Conservation (phyloP, 2,797 vertebrate species). For the Acanthurus lineatus region DNA sequence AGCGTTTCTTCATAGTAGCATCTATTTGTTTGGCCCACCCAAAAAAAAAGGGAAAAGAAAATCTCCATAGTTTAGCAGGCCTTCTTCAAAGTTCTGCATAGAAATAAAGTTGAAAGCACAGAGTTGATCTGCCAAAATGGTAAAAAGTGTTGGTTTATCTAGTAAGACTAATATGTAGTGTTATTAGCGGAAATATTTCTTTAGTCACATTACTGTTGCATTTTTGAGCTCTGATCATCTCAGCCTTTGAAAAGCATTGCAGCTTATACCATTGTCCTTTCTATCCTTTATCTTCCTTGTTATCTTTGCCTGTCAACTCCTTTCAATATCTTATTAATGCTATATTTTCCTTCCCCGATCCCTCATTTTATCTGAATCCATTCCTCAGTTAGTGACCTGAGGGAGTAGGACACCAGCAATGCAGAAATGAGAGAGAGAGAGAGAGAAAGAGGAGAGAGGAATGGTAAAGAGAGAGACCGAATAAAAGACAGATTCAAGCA, state of each 20-base stretch:
- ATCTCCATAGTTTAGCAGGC: no score
- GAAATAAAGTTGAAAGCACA: neutral
- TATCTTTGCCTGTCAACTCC: conserved; percentile 26
- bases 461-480: neutral
- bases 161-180: neutral
- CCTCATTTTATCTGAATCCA: conserved; percentile 30
- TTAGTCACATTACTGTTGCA: conserved; percentile 5
- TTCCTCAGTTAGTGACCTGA: conserved; percentile 30
- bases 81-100: conserved; percentile 1
- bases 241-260: no score
- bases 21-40: neutral
- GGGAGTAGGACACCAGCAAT: conserved; percentile 28
- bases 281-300: neutral
- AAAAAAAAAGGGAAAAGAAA: neutral
- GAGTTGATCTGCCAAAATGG: neutral
- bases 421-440: conserved; percentile 6
- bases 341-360: conserved; percentile 25
- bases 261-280: neutral
- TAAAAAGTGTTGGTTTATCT: no score
- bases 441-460: neutral
- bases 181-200: neutral
- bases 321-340: conserved; percentile 37
- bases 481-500: neutral
- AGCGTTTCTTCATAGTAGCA: neutral
- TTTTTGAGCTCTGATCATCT: neutral